Percentiles rank a stretch among this genome's conserved stretches.
phyloP scores from a whole-genome alignment of 2,888 invertebrate genomes.

The Neoitamus cyanurus region DNA sequence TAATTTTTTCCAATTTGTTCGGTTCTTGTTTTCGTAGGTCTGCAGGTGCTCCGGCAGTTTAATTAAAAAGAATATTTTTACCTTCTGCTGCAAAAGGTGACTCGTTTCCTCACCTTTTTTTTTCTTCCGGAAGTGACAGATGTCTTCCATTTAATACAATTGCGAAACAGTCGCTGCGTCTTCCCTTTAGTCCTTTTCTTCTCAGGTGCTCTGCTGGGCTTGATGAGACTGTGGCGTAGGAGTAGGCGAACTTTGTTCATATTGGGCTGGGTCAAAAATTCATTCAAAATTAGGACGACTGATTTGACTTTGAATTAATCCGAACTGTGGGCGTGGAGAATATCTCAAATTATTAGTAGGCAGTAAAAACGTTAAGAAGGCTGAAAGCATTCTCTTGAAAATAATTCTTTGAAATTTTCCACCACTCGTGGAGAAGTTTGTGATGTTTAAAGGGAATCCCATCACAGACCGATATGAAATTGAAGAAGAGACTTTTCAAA shows the following conservation, averaged over 20 bases:
- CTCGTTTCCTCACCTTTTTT: neutral
- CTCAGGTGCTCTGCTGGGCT: neutral
- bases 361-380: no score
- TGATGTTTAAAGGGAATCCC: no score
- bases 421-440: no score
- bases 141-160: neutral
- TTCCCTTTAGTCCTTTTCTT: neutral
- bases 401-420: no score
- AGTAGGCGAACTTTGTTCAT: neutral
- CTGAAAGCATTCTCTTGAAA: no score
- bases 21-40: neutral
- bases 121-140: constrained; percentile 1
- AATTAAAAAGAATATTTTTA: neutral
- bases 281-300: neutral
- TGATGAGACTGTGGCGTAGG: neutral
- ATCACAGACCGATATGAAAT: no score
- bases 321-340: neutral
- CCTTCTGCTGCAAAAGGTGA: neutral
- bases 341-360: neutral
- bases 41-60: neutral
- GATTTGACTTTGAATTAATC: neutral
- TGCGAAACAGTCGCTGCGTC: neutral
- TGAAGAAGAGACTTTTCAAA: no score
- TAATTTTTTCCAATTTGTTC: neutral
- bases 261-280: neutral